Base-by-base conservation (phyloP, 2,888 invertebrate species). In the Limnephilus rhombicus region DNA sequence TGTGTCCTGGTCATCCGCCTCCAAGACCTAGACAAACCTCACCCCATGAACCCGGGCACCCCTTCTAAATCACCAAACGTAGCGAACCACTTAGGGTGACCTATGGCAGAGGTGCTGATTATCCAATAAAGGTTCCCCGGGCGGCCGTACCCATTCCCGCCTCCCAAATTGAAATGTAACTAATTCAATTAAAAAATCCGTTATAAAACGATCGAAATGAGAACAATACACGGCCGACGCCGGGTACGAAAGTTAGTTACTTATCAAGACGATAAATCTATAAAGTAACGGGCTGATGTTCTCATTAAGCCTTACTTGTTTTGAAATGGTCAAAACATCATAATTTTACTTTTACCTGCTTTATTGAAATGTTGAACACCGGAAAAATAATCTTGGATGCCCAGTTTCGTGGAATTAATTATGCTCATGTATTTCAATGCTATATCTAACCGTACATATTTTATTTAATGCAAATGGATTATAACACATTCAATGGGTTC, bases 301-400 rank as follows among this genome's bases (percentile, higher is more conserved):
- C 68, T 68, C 24, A 68, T 68, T 68, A 68, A 68, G 68, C 9
- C 9, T 68, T 68, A n/a, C 68, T 68, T 68, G 68, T 68, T 68
- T 68, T 68, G 9, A 68, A 68, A 24, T 68, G 68, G 68, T 68
- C 68, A 68, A 68, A 68, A 68, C 68, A 68, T 68, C 68, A 68
- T 68, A 68, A 68, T 68, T 68, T 68, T 68, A 68, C 24, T 68
- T 68, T 68, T 68, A 68, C 68, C 68, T 2, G 68, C 68, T 68
- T 68, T 34, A 82, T 82, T 86, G 29, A 86, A 86, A 86, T 86
- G 86, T 86, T 45, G 45, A 86, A 83, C 24, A 83, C 37, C 37
- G 3, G 24, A 83, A 37, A 83, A 83, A 83, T 18, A 83, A 83
- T 37, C 37, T 83, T 37, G 83, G 41, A 83, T 24, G 15, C 83